Evolutionary conservation across 64 coral and sea anemone species (phyloP).

Genomic region (Porites lutea): DNA sequence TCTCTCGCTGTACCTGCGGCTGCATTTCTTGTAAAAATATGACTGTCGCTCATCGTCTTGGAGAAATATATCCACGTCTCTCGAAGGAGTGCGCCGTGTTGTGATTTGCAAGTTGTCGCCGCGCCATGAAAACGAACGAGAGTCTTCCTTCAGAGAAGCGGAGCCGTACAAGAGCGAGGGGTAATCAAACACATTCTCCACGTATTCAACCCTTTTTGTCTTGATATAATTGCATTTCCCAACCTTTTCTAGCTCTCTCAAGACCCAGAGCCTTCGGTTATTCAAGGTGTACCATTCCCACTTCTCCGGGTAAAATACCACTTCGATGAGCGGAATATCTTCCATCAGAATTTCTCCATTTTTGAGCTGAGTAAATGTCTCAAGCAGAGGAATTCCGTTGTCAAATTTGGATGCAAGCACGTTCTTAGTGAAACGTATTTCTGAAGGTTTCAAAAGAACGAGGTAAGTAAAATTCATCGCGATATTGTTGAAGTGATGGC

Average conservation of each 20-base stretch:
- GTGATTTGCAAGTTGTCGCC: conserved; percentile 37
- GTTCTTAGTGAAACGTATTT: conserved; percentile 92
- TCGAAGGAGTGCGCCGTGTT: background rate
- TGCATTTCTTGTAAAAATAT: background rate
- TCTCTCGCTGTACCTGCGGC: background rate
- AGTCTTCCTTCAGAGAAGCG: conserved; percentile 63
- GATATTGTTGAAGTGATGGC: background rate
- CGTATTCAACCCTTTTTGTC: conserved; percentile 75
- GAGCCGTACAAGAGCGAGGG: conserved; percentile 85
- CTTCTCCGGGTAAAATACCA: conserved; percentile 92
- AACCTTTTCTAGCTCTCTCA: conserved; percentile 86
- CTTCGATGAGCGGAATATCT: conserved; percentile 85
- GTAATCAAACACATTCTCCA: conserved; percentile 83
- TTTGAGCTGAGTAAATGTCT: conserved; percentile 80
- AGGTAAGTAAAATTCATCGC: conserved; percentile 83
- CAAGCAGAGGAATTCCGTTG: conserved; percentile 79
- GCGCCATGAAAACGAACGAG: conserved; percentile 33
- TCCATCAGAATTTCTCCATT: conserved; percentile 84
- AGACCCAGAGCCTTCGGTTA: conserved; percentile 94
- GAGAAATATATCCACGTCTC: background rate
- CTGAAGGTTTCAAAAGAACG: conserved; percentile 91
- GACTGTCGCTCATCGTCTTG: background rate
- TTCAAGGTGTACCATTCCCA: conserved; percentile 95
- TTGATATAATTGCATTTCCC: conserved; percentile 76
- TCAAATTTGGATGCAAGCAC: conserved; percentile 76